A percentile compares a stretch with the other conserved stretches of the same genome.
Conservation (phyloP, 2,113 vertebrate genomes). For the Oreocharis arfaki region DNA sequence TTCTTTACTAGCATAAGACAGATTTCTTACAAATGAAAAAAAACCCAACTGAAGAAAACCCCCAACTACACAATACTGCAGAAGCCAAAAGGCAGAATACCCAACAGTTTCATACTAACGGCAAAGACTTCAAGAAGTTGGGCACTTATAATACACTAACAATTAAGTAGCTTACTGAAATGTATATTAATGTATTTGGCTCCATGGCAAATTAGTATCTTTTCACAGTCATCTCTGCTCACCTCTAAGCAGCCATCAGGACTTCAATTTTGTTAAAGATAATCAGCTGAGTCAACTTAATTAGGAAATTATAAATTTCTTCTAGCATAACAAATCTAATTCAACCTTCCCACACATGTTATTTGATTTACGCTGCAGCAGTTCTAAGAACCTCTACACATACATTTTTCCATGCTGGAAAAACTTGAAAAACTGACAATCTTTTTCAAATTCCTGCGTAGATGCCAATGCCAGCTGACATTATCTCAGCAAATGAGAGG, state of each 20-base stretch:
- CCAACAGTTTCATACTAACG: neutral
- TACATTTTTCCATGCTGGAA: neutral
- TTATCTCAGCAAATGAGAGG: neutral
- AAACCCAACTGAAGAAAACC: neutral
- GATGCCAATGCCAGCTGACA: neutral
- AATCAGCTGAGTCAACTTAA: neutral
- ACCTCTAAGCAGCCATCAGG: neutral
- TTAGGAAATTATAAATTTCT: neutral
- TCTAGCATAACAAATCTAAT: neutral
- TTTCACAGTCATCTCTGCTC: neutral
- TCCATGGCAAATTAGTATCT: neutral
- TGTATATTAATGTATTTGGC: neutral
- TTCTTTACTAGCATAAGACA: neutral
- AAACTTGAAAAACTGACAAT: neutral
- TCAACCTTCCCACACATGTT: neutral
- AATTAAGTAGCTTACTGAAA: neutral
- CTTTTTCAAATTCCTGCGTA: neutral
- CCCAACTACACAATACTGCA: accelerated
- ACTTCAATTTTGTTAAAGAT: neutral
- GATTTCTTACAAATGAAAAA: neutral
- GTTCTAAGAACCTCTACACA: neutral
- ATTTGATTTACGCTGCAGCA: neutral
- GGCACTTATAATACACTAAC: neutral
- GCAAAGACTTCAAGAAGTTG: neutral
- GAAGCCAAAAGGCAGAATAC: neutral